Evolutionary conservation across 2,113 vertebrate genomes (phyloP), one percentile per base, ranked within the genome.

Genomic region (Tychaedon coryphoeus): DNA sequence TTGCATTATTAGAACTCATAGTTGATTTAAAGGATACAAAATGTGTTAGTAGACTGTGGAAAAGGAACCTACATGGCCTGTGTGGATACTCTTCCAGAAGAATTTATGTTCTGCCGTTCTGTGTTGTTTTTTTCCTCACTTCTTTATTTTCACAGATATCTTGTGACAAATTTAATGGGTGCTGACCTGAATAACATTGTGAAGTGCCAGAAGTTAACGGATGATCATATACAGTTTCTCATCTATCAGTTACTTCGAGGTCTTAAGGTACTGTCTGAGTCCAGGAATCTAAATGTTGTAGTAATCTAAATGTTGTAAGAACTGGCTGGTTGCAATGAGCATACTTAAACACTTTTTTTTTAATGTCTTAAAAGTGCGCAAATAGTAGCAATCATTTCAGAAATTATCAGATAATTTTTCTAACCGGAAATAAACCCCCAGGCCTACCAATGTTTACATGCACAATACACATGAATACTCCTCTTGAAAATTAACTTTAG

Each of bases 151-250:
- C 78, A 64, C 98, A 99, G 99, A 72, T 99, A 99, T 95, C 98
- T 99, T 86, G 99, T 99, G 96, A 99, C 99, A 47, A 99, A 99
- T 95, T 98, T 99, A 96, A 99, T 99, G 99, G 99, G 99, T 14
- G 99, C 99, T 28, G 99, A 99, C 96, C 98, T 99, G 86, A 99
- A 99, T 96, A 99, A 99, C 96, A 99, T 99, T 15, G 99, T 99
- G 43, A 99, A 99, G 95, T 99, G 99, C 97, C 99, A 99, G 97
- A 98, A 98, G 86, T 96, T 99, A 96, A 99, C 99, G 1, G 99
- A 99, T 73, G 99, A 99, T 83, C 99, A 99, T 9, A 99, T 99
- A 92, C 99, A 99, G 95, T 99, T 99, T 97, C 98, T 99, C n/a
- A 98, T 99, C 90, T 99, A 99, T 95, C 99, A 99, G 97, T 98